Evolutionary conservation across 2,113 vertebrate genomes (phyloP).

Genomic region (Glareola pratincola): DNA sequence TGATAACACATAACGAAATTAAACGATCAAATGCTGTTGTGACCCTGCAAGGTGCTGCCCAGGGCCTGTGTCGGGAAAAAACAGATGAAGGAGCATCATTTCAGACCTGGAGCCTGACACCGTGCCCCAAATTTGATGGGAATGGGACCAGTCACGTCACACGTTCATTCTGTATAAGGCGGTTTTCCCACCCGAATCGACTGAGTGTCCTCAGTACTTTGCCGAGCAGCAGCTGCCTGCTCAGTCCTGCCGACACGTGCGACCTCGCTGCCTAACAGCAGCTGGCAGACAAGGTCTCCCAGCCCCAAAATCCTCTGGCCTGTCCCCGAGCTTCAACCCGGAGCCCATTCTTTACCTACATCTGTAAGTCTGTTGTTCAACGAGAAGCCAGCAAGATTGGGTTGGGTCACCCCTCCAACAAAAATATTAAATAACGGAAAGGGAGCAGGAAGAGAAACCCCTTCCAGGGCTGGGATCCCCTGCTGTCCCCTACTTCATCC

Average conservation of each 20-base stretch:
- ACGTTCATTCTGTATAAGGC: neutral
- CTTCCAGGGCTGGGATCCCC: neutral
- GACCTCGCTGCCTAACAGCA: neutral
- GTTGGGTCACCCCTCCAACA: neutral
- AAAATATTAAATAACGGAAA: neutral
- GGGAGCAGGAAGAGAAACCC: neutral
- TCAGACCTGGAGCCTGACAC: neutral
- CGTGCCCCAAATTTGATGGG: neutral
- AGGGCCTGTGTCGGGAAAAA: neutral
- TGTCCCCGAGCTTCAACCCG: rapidly evolving
- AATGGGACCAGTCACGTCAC: rapidly evolving
- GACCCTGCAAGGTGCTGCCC: neutral
- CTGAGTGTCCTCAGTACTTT: neutral
- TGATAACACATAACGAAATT: rapidly evolving
- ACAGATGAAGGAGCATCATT: neutral
- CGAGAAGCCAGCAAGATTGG: neutral
- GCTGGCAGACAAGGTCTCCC: neutral
- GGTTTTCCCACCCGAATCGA: neutral
- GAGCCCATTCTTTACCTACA: neutral
- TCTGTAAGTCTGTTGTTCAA: neutral
- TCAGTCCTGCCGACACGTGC: rapidly evolving
- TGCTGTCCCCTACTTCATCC: neutral
- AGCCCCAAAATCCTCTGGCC: neutral
- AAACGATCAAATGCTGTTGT: neutral
- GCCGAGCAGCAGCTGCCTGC: rapidly evolving